Evolutionary conservation across 2,888 invertebrate species (phyloP).

Genomic region (Nymphalis c-album): DNA sequence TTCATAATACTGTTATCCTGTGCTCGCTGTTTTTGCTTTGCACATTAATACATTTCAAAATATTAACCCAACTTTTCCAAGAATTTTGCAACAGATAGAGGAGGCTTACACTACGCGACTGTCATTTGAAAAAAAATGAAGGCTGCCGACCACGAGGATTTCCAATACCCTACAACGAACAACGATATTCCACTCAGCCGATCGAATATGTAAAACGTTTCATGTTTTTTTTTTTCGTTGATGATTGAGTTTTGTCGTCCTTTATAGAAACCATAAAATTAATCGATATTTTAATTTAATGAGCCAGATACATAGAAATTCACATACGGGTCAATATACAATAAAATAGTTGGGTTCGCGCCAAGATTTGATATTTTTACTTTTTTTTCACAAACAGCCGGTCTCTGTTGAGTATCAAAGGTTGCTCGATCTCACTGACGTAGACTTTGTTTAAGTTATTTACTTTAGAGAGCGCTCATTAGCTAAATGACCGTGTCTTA

Average conservation of each 20-base stretch:
- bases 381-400: conserved; percentile 53
- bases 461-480: conserved; percentile 74
- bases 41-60: conserved; percentile 15
- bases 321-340: conserved; percentile 2
- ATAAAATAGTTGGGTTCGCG: conserved; percentile 32
- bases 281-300: background rate
- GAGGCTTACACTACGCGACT: conserved; percentile 19
- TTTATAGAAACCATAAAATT: background rate
- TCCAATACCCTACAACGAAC: conserved; percentile 24
- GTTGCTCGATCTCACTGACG: conserved; percentile 63
- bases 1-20: background rate
- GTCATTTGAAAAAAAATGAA: conserved; percentile 24
- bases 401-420: conserved; percentile 60
- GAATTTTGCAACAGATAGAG: conserved; percentile 23
- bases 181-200: conserved; percentile 24
- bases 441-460: conserved; percentile 74
- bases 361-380: conserved; percentile 48
- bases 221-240: background rate
- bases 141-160: conserved; percentile 25
- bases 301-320: background rate
- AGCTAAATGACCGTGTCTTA: conserved; percentile 74
- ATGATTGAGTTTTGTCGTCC: background rate
- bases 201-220: conserved; percentile 1
- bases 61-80: conserved; percentile 20
- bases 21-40: background rate